phyloP scores from a whole-genome alignment of 2,797 vertebrate genomes.

The Synaphobranchus kaupii region DNA sequence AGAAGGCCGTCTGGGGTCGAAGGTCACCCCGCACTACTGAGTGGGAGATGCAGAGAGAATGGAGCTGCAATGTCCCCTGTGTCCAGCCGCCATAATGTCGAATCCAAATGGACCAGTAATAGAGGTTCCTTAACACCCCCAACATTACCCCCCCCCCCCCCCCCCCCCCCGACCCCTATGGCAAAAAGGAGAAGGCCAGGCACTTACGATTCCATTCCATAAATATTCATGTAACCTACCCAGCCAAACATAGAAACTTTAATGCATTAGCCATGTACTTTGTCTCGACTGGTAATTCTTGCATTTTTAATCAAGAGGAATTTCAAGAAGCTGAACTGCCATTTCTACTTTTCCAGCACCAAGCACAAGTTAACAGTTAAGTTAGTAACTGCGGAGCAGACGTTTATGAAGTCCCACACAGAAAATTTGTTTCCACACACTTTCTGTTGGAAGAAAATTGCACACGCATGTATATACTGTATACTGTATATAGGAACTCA shows the following conservation, averaged over 20 bases:
- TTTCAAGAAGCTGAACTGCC: background rate
- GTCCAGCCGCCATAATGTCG: too few relatives aligned
- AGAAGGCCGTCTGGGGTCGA: background rate
- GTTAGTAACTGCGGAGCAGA: constrained; percentile 9
- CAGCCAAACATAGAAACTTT: constrained; percentile 30
- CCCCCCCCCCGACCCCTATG: background rate
- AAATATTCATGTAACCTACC: constrained; percentile 22
- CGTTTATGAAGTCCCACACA: background rate
- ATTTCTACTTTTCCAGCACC: background rate
- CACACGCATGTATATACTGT: background rate
- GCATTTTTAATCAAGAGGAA: constrained; percentile 31
- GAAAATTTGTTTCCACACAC: background rate
- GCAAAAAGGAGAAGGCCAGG: background rate
- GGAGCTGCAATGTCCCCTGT: background rate
- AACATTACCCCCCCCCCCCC: background rate
- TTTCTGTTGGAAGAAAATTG: background rate
- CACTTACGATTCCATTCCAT: background rate
- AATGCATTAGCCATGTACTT: constrained; percentile 27
- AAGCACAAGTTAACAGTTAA: constrained; percentile 7
- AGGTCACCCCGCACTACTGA: background rate
- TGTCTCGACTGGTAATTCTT: constrained; percentile 32
- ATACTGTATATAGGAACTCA: background rate
- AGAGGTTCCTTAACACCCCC: background rate
- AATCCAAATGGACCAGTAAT: background rate
- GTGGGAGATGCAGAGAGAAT: background rate